Evolutionary conservation across 2,797 vertebrate species (phyloP).

Genomic region (Pampus argenteus): DNA sequence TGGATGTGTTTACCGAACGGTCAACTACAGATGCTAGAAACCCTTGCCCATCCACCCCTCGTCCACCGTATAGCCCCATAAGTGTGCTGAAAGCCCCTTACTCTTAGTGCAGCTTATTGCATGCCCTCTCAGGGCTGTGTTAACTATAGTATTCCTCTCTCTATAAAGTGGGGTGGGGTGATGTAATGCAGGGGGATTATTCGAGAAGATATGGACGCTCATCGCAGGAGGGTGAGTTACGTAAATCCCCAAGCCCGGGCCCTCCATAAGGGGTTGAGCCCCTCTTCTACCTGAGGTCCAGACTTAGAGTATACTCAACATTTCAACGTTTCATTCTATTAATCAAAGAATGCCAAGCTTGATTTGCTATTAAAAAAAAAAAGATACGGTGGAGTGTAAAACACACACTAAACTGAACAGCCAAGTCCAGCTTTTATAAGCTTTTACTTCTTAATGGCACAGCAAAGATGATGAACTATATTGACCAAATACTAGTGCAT

Average conservation of each 20-base stretch:
- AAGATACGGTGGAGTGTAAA: constrained; percentile 44
- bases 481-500: constrained; percentile 28
- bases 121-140: constrained; percentile 36
- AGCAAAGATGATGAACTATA: constrained; percentile 40
- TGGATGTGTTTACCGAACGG: not conserved
- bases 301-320: constrained; percentile 23
- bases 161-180: constrained; percentile 46
- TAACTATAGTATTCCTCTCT: constrained; percentile 63
- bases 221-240: constrained; percentile 42
- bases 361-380: constrained; percentile 48
- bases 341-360: constrained; percentile 20
- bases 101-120: constrained; percentile 32
- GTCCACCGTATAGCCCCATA: constrained; percentile 6
- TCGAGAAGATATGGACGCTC: constrained; percentile 50
- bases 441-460: constrained; percentile 40
- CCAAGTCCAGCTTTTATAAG: constrained; percentile 56
- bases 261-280: constrained; percentile 50
- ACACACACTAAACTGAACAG: constrained; percentile 37
- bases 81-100: constrained; percentile 36
- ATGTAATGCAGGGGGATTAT: constrained; percentile 53
- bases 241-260: constrained; percentile 59
- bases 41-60: constrained; percentile 11
- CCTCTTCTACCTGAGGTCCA: constrained; percentile 28
- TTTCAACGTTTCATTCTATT: not conserved
- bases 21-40: constrained; percentile 9